Base-by-base conservation (phyloP, 2,797 vertebrate species). In the Agapornis canus region DNA sequence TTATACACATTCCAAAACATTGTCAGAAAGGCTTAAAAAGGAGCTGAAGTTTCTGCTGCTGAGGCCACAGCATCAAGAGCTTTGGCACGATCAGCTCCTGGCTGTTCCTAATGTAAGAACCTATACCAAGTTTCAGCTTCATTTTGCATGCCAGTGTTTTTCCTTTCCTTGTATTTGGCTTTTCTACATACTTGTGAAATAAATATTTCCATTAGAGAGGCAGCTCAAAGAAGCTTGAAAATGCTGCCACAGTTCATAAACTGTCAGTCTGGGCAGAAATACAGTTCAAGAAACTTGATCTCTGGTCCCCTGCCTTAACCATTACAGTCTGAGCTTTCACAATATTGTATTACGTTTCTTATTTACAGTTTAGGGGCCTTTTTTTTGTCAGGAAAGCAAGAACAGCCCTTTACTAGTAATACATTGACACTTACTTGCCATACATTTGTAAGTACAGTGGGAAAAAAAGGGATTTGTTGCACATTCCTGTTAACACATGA, bases 21-120 rank as follows among this genome's bases (percentile, higher is more conserved):
- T 96, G 79, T 96, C 97, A 77, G 63, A 84, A 16, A 92, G 92
- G 65, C 96, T 98, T 65, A 89, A 80, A 93, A 94, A 92, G 49
- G 89, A 97, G 93, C 79, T 97, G 71, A 97, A 96, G 60, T 96
- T 96, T 95, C 95, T 98, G 21, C 71, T 96, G 65, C 91, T 95
- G 88, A 96, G n/a, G 82, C 95, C 96, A 75, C 42, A 43, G 45
- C 94, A 95, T 47, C 92, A 96, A 95, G 95, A 95, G 32, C 85
- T 95, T 52, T 94, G 31, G 59, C 85, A 68, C 52, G 80, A 90
- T 29, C 79, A 91, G 72, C 83, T 97, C 56, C 65, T 25, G 39
- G 42, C 94, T 45, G 68, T 97, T 95, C 97, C 96, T 91, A 87
- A 92, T 64, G 11, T 97, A 96, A 96, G 92, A 79, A 77, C 16